phyloP scores from a whole-genome alignment of 2,797 vertebrate species.

The Ataeniobius toweri region DNA sequence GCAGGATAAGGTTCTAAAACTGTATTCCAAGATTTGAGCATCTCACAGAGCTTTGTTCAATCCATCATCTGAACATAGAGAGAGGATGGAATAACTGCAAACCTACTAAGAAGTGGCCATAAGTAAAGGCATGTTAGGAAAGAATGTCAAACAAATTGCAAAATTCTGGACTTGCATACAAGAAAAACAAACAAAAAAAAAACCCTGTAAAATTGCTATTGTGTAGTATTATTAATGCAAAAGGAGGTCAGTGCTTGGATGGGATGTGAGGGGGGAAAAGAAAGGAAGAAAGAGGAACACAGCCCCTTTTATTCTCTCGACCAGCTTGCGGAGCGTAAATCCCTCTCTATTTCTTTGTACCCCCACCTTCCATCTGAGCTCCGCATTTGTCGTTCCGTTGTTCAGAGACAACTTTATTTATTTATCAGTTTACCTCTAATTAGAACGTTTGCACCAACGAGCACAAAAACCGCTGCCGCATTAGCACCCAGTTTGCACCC shows the following conservation, averaged over 20 bases:
- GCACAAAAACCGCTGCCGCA: slow-evolving; percentile 67
- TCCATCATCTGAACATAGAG: not conserved
- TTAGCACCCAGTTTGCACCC: slow-evolving; percentile 78
- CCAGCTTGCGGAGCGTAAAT: slow-evolving; percentile 52
- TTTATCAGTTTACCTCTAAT: slow-evolving; percentile 76
- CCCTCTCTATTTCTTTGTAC: slow-evolving; percentile 54
- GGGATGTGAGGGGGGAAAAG: not conserved
- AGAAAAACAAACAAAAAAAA: slow-evolving; percentile 15
- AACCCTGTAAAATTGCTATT: slow-evolving; percentile 3
- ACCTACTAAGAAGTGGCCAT: slow-evolving; percentile 1
- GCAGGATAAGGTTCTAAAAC: not conserved
- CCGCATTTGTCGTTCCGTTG: slow-evolving; percentile 62
- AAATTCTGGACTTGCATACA: slow-evolving; percentile 10
- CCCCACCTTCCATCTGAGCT: slow-evolving; percentile 23
- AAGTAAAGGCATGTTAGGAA: not conserved
- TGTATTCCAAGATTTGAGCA: too few species aligned
- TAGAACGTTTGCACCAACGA: slow-evolving; percentile 72
- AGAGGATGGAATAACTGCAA: not conserved
- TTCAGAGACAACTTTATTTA: slow-evolving; percentile 74
- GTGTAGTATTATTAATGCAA: slow-evolving; percentile 24
- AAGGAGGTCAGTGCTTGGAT: slow-evolving; percentile 11
- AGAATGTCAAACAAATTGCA: not conserved
- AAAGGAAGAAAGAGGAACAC: slow-evolving; percentile 21
- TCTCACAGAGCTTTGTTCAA: not conserved
- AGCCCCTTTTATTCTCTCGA: slow-evolving; percentile 46